Base-by-base conservation (phyloP, 2,888 invertebrate species). In the Acronicta alni region DNA sequence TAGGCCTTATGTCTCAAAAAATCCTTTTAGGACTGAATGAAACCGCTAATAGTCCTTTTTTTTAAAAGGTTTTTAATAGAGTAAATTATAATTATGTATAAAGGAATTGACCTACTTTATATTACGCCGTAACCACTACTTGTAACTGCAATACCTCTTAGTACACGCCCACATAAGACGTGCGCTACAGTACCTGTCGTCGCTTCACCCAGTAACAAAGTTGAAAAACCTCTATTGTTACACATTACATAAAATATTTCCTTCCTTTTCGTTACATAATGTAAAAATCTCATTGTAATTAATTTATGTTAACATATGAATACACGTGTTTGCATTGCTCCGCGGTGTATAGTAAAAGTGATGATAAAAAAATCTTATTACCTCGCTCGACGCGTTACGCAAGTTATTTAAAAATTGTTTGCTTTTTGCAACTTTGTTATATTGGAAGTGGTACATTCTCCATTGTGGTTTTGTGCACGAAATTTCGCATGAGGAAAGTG, bases 151-250 rank as follows among this genome's bases (percentile, higher is more conserved):
- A 26, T 26, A 26, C 10, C 26, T 32, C 32, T 32, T 32, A 32
- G 14, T 12, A 32, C 12, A 14, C 32, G 14, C 14, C 12, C 32
- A 14, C 12, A 4, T 5, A 32, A 14, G 12, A 32, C 32, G 3
- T 30, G 30, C 2, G 23, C 23, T 6, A 7, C 23, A 7, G 1
- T 30, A 10, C 30, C 10, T 35, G n/a, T n/a, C 32, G n/a, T n/a
- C 14, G 35, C 6, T 1, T n/a, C 35, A n/a, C 35, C n/a, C n/a
- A 14, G 35, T n/a, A 35, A 32, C 14, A 32, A 32, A 6, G 35
- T n/a, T 35, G 35, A n/a, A 35, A 35, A 35, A 35, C 35, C 35
- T n/a, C 35, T n/a, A n/a, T 35, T 35, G 35, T 35, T n/a, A 35
- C 14, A 35, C n/a, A 35, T 35, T 35, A 35, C 35, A 35, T 35